A percentile compares a stretch with the other conserved stretches of the same genome.
These are phyloP conservation scores for Pogonocichla stellata DNA, from an alignment of 2,113 vertebrate genomes.

Conservation along the genomic window DNA sequence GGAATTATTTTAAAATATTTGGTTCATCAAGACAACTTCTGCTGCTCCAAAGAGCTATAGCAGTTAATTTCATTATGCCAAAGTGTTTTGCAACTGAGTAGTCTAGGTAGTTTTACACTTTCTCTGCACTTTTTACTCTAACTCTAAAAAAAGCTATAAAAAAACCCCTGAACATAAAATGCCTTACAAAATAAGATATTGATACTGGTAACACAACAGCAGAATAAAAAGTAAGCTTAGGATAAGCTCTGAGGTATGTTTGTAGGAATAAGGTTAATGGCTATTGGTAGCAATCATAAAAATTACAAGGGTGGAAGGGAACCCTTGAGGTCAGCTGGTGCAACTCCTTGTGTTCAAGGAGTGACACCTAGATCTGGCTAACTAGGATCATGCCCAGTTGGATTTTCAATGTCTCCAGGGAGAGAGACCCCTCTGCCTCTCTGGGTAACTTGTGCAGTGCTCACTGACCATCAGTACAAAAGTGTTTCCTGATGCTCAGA, in stretches of 20 bases:
- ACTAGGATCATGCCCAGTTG: neutral
- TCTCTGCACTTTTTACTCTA: neutral
- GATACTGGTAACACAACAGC: neutral
- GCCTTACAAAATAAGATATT: neutral
- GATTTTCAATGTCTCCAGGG: neutral
- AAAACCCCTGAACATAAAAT: rapidly evolving
- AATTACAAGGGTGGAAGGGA: neutral
- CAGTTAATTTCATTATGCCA: neutral
- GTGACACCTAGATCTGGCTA: neutral
- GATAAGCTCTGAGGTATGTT: neutral
- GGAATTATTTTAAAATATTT: neutral
- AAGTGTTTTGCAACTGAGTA: neutral
- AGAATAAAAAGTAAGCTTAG: neutral
- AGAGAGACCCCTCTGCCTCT: neutral
- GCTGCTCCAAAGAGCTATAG: neutral
- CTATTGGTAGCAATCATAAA: neutral
- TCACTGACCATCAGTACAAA: too few species aligned
- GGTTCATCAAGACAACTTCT: neutral
- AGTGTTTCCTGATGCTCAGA: neutral
- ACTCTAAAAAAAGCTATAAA: neutral
- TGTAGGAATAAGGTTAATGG: neutral
- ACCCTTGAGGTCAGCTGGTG: neutral
- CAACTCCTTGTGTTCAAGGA: neutral
- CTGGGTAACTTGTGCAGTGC: neutral
- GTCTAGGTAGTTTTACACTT: neutral